Base-by-base conservation (phyloP, 1,140 invertebrate species). In the Drosophila asahinai region DNA sequence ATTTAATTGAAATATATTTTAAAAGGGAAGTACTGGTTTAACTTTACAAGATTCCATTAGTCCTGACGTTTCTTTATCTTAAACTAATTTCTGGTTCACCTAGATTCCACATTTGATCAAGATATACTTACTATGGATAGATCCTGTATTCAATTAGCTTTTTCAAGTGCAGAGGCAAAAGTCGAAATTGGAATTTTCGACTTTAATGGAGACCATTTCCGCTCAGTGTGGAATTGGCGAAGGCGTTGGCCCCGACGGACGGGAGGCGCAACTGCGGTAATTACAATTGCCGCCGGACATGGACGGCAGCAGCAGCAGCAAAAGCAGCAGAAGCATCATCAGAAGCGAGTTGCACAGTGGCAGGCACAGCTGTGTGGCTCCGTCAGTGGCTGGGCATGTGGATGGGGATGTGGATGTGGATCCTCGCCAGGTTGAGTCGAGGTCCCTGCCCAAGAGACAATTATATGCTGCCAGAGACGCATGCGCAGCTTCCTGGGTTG, bases 281-380 rank as follows among this genome's bases (percentile, higher is more conserved):
- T 90, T 90, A 90, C 86, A 90, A 90, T 90, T 90, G 86, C 86
- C 86, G 81, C 79, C 86, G 86, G 86, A 89, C 86, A 90, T 91
- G 86, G 81, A 83, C 62, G 65, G 76, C 74, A 67, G 75, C 43
- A 67, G 64, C 43, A 62, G 64, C 83, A 54, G 82, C 42, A 17
- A 27, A 58, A 63, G 27, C 40, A 47, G 17, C 42, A 51, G 9
- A 6, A 33, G 67, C 63, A 62, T 38, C 67, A 55, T 36, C 49
- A 57, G 54, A 70, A 68, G 67, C 48, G 59, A 74, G 51, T 57
- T 63, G 67, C 67, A 71, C 67, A 77, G 71, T 73, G 59, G 73
- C 74, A 66, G 57, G 54, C 73, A 81, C 81, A 83, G 83, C 83
- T 78, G 80, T 83, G 83, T 70, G 83, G 62, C 70, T 78, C 62